Percentiles rank a stretch among this genome's conserved stretches.
These are phyloP conservation scores for Myoxocephalus aenaeus DNA, from an alignment of 2,797 vertebrate species.

Conservation along the genomic window DNA sequence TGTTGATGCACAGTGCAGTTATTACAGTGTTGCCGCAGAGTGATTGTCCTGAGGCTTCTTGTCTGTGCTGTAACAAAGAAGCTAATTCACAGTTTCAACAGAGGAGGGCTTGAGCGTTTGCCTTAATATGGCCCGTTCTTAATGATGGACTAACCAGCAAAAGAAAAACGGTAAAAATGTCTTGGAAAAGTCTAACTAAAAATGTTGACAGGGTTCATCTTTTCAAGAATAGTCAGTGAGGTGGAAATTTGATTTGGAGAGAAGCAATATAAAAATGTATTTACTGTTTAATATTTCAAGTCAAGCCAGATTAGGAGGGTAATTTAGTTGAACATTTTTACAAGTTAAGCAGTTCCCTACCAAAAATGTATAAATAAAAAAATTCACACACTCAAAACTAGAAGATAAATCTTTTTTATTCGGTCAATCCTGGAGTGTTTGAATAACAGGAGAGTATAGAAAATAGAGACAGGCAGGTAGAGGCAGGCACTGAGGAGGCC, in stretches of 20 bases:
- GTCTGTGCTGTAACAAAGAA: constrained; percentile 50
- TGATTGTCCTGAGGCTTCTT: constrained; percentile 29
- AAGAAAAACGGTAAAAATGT: constrained; percentile 9
- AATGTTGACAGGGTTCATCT: constrained; percentile 18
- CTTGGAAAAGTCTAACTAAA: constrained; percentile 11
- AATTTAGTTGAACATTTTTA: not conserved
- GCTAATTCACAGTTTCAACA: constrained; percentile 63
- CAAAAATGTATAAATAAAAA: not conserved
- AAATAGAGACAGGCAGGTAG: constrained; percentile 64
- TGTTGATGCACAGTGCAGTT: constrained; percentile 58
- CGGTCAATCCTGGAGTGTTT: constrained; percentile 45
- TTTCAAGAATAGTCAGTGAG: not conserved
- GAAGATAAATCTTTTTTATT: constrained; percentile 21
- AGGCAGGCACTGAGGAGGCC: constrained; percentile 60
- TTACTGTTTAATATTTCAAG: constrained; percentile 18
- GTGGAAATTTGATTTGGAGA: constrained; percentile 8
- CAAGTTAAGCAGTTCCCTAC: not conserved
- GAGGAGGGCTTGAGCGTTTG: constrained; percentile 63
- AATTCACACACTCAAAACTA: constrained; percentile 13
- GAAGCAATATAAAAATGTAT: not conserved
- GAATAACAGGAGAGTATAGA: constrained; percentile 46
- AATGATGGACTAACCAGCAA: constrained; percentile 25
- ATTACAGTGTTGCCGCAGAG: constrained; percentile 46
- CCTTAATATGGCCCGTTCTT: constrained; percentile 24
- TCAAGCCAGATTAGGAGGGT: not conserved